Evolutionary conservation across 1,140 invertebrate genomes (phyloP), one percentile per base, ranked within the genome.

Genomic region (Scylla paramamosain): DNA sequence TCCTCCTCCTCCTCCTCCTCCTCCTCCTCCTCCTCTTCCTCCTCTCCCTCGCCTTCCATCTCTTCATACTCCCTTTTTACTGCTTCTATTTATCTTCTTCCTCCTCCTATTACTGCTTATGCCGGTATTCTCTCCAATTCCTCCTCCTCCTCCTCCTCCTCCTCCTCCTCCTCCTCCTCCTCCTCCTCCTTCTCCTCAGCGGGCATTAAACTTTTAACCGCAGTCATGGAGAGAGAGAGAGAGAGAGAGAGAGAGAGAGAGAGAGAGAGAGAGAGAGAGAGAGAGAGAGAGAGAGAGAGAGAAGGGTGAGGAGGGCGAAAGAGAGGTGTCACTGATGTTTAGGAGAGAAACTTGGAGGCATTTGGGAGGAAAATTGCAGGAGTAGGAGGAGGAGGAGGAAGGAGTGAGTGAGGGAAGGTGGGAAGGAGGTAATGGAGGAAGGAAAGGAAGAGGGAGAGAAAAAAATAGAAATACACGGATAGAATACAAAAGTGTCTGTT

Each of bases 401-500:
- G 39, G 84, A 86, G 39, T 8, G 87, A 46, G 39, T 8, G 87
- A 46, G 87, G 20, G 87, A 89, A 48, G 48, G 87, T 32, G 32
- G 46, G 31, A 88, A 29, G 45, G 86, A 88, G 86, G 45, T 25
- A 39, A 45, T 20, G 86, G 31, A 45, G 45, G 86, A 25, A 20
- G 25, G 86, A 88, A 29, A 39, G 86, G 45, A 45, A 88, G 86
- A 88, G 86, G 45, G 86, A 88, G 29, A 88, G 86, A 88, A 45
- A 32, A 31, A 32, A 32, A 39, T 20, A 10, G 32, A 39, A 45
- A 88, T 31, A 88, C 31, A 45, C 31, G 86, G 32, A 0, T 32
- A 29, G 32, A 45, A 39, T 25, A 45, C 31, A 88, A 45, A 45
- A 12, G 77, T 84, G 86, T 16, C 10, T 59, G 52, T 59, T 59